Evolutionary conservation across 64 coral and sea anemone species (phyloP).

Genomic region (Astreopora myriophthalma): DNA sequence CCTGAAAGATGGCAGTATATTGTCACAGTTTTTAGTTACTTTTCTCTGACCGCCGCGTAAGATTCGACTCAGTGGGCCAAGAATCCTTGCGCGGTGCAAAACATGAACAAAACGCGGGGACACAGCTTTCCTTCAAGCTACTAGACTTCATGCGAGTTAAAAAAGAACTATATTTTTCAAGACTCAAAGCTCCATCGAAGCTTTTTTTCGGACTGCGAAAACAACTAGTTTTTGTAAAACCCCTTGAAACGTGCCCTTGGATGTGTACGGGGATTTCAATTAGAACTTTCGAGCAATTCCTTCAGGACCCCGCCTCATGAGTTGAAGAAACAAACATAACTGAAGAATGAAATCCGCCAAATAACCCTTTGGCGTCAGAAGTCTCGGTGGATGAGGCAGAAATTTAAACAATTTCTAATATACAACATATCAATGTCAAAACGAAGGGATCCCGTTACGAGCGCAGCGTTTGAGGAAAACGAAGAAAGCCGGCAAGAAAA

Average conservation of each 20-base stretch:
- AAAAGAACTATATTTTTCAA: background rate
- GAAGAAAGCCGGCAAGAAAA: conserved; percentile 17
- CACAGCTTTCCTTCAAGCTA: too few species aligned
- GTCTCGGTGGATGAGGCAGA: conserved; percentile 73
- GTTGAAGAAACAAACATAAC: conserved; percentile 18
- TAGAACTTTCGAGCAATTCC: conserved; percentile 43
- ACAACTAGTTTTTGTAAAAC: background rate
- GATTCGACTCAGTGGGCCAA: too few species aligned
- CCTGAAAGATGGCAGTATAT: background rate
- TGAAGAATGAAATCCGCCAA: conserved; percentile 79
- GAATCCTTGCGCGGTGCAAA: too few species aligned
- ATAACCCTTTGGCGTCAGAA: conserved; percentile 79
- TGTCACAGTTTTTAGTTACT: background rate
- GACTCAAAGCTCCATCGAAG: background rate
- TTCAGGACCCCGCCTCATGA: conserved; percentile 79
- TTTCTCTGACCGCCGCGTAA: too few species aligned
- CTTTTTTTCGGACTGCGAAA: background rate
- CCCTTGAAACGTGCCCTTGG: background rate
- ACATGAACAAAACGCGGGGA: too few species aligned
- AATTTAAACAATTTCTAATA: conserved; percentile 99
- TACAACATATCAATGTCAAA: conserved; percentile 97
- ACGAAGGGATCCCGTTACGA: conserved; percentile 44
- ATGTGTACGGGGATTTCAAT: background rate
- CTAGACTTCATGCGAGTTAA: background rate
- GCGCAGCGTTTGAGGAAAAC: conserved; percentile 33